A percentile compares a stretch with the other conserved stretches of the same genome.
Evolutionary conservation across 2,113 vertebrate species (phyloP).

Genomic region (Bos taurus): DNA sequence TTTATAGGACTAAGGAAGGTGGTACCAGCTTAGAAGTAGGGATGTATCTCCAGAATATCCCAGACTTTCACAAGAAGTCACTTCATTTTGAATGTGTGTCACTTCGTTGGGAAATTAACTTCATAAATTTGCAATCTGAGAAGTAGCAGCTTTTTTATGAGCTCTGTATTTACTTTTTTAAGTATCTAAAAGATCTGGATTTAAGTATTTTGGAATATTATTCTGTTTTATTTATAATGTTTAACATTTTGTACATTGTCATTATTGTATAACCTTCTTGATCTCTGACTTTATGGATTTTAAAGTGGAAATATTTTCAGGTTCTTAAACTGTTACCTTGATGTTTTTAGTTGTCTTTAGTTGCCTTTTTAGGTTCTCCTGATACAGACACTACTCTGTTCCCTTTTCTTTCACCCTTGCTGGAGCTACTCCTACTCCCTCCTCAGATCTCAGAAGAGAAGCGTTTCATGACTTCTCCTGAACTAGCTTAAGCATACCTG

Average conservation of each 20-base stretch:
- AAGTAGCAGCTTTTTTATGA: background rate
- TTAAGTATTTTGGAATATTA: background rate
- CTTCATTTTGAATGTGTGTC: background rate
- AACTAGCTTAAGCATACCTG: background rate
- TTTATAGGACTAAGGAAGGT: background rate
- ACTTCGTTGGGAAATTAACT: background rate
- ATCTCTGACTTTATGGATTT: background rate
- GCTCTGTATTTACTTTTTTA: background rate
- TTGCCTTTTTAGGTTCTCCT: background rate
- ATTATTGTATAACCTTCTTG: background rate
- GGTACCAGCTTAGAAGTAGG: background rate
- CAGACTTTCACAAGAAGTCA: background rate
- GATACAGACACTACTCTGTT: background rate
- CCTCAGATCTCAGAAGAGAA: background rate
- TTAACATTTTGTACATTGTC: background rate
- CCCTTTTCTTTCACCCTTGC: background rate
- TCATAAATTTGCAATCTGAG: background rate
- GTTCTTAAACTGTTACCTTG: background rate
- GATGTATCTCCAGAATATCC: background rate
- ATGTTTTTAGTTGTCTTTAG: background rate
- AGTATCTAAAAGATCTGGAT: background rate
- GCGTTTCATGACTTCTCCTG: background rate
- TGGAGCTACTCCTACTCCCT: background rate
- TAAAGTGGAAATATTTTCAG: background rate
- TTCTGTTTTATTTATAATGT: background rate